Evolutionary conservation across 2,797 vertebrate genomes (phyloP).

Genomic region (Rhinogobio ventralis): DNA sequence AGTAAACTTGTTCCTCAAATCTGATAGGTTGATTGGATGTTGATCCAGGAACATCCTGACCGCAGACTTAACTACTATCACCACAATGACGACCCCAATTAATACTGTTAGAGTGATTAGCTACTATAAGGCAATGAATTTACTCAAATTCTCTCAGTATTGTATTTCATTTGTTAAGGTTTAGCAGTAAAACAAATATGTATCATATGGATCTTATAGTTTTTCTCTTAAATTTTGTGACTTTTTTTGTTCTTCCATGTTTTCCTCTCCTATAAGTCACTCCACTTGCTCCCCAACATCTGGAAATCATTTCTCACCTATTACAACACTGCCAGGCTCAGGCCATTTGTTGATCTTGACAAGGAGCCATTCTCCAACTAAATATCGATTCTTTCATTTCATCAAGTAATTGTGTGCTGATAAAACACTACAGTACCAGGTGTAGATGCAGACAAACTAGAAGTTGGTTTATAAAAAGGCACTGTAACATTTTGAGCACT

Average conservation of each 20-base stretch:
- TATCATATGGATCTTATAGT: neutral
- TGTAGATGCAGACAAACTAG: constrained; percentile 11
- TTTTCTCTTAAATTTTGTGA: constrained; percentile 12
- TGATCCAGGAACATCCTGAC: neutral
- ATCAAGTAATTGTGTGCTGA: constrained; percentile 47
- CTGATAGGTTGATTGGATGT: neutral
- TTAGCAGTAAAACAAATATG: constrained; percentile 13
- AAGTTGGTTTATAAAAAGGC: neutral
- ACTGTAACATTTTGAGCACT: neutral
- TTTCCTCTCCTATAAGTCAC: constrained; percentile 33
- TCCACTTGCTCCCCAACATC: constrained; percentile 49
- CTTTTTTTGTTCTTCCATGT: constrained; percentile 27
- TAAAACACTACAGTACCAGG: constrained; percentile 42
- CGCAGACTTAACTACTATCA: neutral
- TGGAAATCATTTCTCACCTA: constrained; percentile 63
- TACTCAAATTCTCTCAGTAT: neutral
- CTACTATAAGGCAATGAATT: neutral
- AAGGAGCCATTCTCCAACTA: constrained; percentile 60
- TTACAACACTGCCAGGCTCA: constrained; percentile 55
- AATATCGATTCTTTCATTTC: constrained; percentile 53
- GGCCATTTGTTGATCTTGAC: constrained; percentile 64
- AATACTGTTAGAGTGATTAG: neutral
- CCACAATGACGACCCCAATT: neutral
- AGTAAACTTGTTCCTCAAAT: neutral
- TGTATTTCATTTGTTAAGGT: neutral